These are phyloP conservation scores for Portevinia maculata DNA, from an alignment of 2,888 invertebrate genomes.

Conservation along the genomic window DNA sequence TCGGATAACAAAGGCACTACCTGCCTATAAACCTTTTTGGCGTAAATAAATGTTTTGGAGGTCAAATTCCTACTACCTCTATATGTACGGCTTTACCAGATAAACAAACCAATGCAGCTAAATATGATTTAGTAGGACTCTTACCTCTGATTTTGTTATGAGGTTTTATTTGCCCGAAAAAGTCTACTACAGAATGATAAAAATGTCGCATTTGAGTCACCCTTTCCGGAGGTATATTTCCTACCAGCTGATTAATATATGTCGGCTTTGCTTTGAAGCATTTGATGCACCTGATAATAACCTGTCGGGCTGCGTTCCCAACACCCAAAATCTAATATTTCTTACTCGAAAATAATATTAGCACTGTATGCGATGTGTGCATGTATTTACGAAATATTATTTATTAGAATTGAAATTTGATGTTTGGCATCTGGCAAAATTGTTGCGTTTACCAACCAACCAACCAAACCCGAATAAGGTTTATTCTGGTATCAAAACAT, in stretches of 20 bases:
- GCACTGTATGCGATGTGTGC: constrained; percentile 5
- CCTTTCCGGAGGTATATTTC: neutral
- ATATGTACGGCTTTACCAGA: too few species aligned
- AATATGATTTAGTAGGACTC: too few species aligned
- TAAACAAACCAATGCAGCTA: too few species aligned
- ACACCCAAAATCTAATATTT: constrained; percentile 9
- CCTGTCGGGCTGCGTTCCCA: too few species aligned
- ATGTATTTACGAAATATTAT: constrained; percentile 1
- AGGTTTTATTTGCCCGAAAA: too few species aligned
- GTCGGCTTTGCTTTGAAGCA: neutral
- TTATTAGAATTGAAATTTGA: constrained; percentile 5
- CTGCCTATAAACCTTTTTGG: neutral
- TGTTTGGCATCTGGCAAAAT: too few species aligned
- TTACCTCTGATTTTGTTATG: too few species aligned
- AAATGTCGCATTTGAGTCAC: too few species aligned
- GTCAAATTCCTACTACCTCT: too few species aligned
- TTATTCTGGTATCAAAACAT: neutral
- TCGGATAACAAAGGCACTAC: too few species aligned
- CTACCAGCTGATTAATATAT: constrained; percentile 9
- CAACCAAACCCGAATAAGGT: neutral
- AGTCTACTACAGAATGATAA: too few species aligned
- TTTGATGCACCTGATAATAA: neutral
- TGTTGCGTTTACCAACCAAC: neutral
- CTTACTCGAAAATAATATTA: constrained; percentile 3
- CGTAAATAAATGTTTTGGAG: neutral